Evolutionary conservation across 2,888 invertebrate species (phyloP).

Genomic region (Priocnemis perturbator): DNA sequence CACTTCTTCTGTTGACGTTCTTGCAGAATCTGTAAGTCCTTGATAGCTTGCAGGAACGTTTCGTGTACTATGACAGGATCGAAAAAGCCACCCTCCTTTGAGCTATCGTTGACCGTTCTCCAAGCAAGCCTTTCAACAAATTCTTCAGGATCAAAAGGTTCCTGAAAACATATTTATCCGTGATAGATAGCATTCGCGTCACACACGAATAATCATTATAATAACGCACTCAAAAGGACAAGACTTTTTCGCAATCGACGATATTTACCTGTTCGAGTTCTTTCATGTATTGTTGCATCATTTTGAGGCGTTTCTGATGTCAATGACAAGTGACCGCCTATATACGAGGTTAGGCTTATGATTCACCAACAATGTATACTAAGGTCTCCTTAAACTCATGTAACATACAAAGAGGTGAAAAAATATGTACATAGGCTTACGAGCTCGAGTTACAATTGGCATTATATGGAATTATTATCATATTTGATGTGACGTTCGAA

Average conservation of each 20-base stretch:
- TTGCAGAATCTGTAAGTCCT: slow-evolving; percentile 85
- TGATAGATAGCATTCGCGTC: slow-evolving; percentile 1
- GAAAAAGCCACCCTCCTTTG: slow-evolving; percentile 84
- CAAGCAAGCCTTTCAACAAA: slow-evolving; percentile 98
- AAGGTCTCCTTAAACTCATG: neutral
- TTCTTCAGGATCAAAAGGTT: slow-evolving; percentile 97
- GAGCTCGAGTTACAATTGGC: no score
- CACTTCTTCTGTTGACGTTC: slow-evolving; percentile 92
- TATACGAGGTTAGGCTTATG: slow-evolving; percentile 26
- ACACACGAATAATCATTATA: neutral
- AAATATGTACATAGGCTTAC: no score
- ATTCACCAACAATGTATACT: neutral
- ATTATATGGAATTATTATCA: no score
- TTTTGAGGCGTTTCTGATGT: slow-evolving; percentile 75
- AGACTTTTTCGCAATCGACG: neutral
- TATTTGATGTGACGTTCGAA: no score
- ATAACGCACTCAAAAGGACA: neutral
- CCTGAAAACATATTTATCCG: slow-evolving; percentile 78
- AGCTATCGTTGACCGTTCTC: slow-evolving; percentile 87
- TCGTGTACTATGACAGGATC: slow-evolving; percentile 92
- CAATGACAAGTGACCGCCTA: slow-evolving; percentile 16
- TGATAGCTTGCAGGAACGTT: slow-evolving; percentile 95
- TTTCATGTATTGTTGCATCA: slow-evolving; percentile 92
- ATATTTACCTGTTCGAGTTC: slow-evolving; percentile 86
- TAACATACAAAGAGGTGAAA: no score